Evolutionary conservation across 2,888 invertebrate genomes (phyloP), one percentile per base, ranked within the genome.

Genomic region (Volucella bombylans): DNA sequence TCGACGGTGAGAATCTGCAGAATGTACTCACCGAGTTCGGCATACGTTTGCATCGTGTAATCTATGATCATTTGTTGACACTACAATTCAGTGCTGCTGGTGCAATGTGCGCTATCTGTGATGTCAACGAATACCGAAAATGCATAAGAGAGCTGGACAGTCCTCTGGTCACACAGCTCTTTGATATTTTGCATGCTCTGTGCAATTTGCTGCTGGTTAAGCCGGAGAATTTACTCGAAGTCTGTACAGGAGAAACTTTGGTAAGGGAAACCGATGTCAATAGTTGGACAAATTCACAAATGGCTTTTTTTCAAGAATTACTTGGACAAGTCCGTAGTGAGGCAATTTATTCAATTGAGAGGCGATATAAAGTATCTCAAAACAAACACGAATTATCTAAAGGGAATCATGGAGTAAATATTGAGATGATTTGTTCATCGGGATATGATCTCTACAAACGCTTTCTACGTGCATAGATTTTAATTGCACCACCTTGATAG

Each of bases 81-180:
- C 98, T 96, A 93, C 97, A 97, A 90, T 99, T 98, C 90, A 98
- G 97, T 91, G 97, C 97, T 6, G 96, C 97, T 57, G 98, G 99
- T 72, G 99, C 99, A 0, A 98, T 99, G 97, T 96, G 98, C 90
- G 97, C 97, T 2, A 98, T 99, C 88, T 99, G 98, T 92, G 99
- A 99, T 93, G 96, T 99, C 87, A 98, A 98, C 89, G 99, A 99
- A 92, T 99, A 99, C 92, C 94, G 98, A 18, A 96, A 96, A 88
- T 97, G 97, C 90, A 96, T 95, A n/a, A 89, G 92, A 0, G 95
- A 95, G 61, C 93, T 96, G 74, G 93, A 95, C 71, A 95, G 97
- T 9, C 93, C 96, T 2, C 92, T 97, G 65, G 96, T 98, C 49
- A 95, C 95, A 55, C 95, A 96, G 79, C 93, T 99, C n/a, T 99